Conservation (phyloP, 1,140 invertebrate genomes). For the Musca domestica region DNA sequence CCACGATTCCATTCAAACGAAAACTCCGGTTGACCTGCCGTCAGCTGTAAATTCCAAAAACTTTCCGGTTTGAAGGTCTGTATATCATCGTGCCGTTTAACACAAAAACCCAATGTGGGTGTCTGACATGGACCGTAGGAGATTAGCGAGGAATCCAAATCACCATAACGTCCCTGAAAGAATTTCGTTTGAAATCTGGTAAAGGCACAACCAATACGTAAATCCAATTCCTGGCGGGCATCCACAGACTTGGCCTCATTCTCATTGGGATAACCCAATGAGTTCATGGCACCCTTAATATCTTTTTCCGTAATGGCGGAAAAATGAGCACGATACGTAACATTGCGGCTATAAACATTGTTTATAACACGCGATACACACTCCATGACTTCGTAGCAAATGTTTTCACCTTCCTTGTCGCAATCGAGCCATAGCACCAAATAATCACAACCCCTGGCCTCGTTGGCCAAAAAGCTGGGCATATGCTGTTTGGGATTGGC, state of each 20-base stretch:
- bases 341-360: slow-evolving; percentile 60
- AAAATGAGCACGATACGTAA: slow-evolving; percentile 87
- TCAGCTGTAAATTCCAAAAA: slow-evolving; percentile 89
- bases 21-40: slow-evolving; percentile 56
- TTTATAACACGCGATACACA: slow-evolving; percentile 64
- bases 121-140: slow-evolving; percentile 99
- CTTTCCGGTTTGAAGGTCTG: slow-evolving; percentile 97
- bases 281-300: slow-evolving; percentile 90
- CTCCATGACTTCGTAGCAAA: slow-evolving; percentile 93
- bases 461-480: slow-evolving; percentile 83
- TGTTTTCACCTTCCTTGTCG: slow-evolving; percentile 98
- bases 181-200: slow-evolving; percentile 98
- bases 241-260: slow-evolving; percentile 97
- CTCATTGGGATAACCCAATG: slow-evolving; percentile 87
- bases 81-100: slow-evolving; percentile 96
- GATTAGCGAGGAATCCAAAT: slow-evolving; percentile 94
- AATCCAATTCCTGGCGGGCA: slow-evolving; percentile 94
- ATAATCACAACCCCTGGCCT: slow-evolving; percentile 84
- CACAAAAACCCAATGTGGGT: slow-evolving; percentile 99
- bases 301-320: slow-evolving; percentile 98
- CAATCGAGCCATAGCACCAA: slow-evolving; percentile 98
- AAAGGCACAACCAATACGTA: slow-evolving; percentile 98
- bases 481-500: slow-evolving; percentile 92
- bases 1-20: slow-evolving; percentile 87
- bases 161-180: slow-evolving; percentile 76